Base-by-base conservation (phyloP, 2,888 invertebrate genomes). In the Zaprionus obscuricornis region DNA sequence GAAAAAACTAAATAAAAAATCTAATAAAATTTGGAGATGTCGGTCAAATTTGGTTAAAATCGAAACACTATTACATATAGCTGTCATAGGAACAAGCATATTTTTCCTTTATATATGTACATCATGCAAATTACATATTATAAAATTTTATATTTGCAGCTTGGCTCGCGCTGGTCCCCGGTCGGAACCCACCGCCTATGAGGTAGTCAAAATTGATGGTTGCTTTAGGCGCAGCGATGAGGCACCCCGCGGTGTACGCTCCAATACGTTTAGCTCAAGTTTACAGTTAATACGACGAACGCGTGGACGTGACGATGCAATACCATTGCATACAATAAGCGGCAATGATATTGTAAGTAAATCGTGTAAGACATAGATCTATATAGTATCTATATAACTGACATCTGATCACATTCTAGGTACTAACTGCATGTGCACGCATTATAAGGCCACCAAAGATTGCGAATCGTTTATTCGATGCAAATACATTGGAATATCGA, bases 401-500 rank as follows among this genome's bases (percentile, higher is more conserved):
- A n/a, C n/a, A n/a, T 51, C 1, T 26, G 2, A 26, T 24, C 26
- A 18, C 54, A 20, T 22, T 29, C 16, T 66, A 92, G 92, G 90
- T 93, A 52, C 93, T 95, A 83, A 92, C 95, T 77, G 95, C 95
- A 49, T 93, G 96, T 88, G 95, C 94, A 16, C 92, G 94, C 86
- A 91, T 96, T 17, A 90, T 94, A 76, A 92, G 94, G 84, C 95
- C 95, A 40, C 92, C 93, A 52, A 92, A 94, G 46, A 92, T 95
- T 40, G 93, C 94, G 22, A 93, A 93, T 74, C 91, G 93, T 47
- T 87, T 94, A 34, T 89, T 94, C 54, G 94, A 94, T 81, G 93
- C 93, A 4, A 93, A 92, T 56, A 94, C 94, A 74, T 94, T 97
- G 83, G 97, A 97, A 89, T 98, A 97, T 89, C 94, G 96, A 87